Evolutionary conservation across 2,888 invertebrate species (phyloP).

Genomic region (Dolomedes plantarius): DNA sequence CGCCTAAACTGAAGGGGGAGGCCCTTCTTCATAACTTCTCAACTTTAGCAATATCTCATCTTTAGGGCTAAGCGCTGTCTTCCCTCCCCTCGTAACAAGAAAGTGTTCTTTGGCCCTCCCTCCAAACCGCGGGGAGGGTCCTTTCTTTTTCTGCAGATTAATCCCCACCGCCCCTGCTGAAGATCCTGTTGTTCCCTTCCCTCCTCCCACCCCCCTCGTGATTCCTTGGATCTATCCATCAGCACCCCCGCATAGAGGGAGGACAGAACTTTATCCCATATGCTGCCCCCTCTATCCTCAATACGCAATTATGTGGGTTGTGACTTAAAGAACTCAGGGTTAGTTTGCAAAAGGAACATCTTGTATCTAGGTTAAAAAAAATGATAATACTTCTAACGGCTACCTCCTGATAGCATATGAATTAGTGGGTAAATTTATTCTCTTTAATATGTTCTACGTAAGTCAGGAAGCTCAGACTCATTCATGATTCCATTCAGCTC

Average conservation of each 20-base stretch:
- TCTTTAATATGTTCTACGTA: no score
- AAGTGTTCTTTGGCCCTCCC: constrained; percentile 46
- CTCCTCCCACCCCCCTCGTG: constrained; percentile 5
- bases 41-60: constrained; percentile 17
- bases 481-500: no score
- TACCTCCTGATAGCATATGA: no score
- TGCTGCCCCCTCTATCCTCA: constrained; percentile 39
- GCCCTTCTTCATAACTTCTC: constrained; percentile 6
- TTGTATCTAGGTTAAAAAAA: no score
- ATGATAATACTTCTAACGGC: no score
- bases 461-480: no score
- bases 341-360: no score
- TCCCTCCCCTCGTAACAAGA: constrained; percentile 28
- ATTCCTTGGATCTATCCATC: constrained; percentile 36
- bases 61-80: neutral
- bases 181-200: constrained; percentile 48
- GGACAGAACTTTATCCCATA: constrained; percentile 24
- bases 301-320: constrained; percentile 48
- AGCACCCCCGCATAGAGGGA: constrained; percentile 18
- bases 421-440: no score
- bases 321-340: constrained; percentile 8
- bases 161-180: constrained; percentile 28
- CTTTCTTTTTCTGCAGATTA: constrained; percentile 39
- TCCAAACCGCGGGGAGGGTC: constrained; percentile 14
- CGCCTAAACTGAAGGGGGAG: neutral